phyloP scores from a whole-genome alignment of 53 echinoderm and acorn worm species.

The Echinometra lucunter region DNA sequence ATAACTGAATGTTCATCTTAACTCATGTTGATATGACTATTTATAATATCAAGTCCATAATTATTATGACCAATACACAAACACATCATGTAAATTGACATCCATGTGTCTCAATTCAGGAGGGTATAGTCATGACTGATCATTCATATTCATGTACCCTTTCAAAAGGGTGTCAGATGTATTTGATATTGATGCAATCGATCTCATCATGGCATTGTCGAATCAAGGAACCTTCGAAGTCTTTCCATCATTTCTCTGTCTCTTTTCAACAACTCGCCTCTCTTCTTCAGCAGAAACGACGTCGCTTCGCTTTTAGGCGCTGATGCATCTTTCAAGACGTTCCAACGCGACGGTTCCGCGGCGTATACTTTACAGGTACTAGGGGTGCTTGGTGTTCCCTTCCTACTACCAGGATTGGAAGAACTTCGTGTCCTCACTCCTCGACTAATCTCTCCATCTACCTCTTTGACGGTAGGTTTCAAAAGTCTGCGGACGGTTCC shows the following conservation, averaged over 20 bases:
- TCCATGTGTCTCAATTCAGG: too few species aligned
- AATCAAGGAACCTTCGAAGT: constrained; percentile 44
- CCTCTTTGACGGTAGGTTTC: not conserved
- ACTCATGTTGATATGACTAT: too few species aligned
- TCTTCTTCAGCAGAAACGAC: not conserved
- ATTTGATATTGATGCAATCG: not conserved
- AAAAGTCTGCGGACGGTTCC: constrained; percentile 26
- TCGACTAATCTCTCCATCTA: not conserved
- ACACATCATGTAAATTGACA: too few species aligned
- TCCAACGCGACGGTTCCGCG: not conserved
- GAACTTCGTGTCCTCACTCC: not conserved
- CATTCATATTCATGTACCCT: not conserved
- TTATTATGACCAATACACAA: too few species aligned
- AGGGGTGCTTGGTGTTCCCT: not conserved
- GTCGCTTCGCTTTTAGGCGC: not conserved
- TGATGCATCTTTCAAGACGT: not conserved
- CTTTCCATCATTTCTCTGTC: constrained; percentile 26
- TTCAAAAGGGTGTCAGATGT: too few species aligned
- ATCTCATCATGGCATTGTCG: constrained; percentile 42
- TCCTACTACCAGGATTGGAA: not conserved
- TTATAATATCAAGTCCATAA: too few species aligned
- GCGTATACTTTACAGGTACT: not conserved
- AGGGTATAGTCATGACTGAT: too few species aligned
- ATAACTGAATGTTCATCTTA: too few species aligned
- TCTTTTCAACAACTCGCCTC: not conserved